Evolutionary conservation across 2,113 vertebrate species (phyloP), one percentile per base, ranked within the genome.

Genomic region (Raja brachyura): DNA sequence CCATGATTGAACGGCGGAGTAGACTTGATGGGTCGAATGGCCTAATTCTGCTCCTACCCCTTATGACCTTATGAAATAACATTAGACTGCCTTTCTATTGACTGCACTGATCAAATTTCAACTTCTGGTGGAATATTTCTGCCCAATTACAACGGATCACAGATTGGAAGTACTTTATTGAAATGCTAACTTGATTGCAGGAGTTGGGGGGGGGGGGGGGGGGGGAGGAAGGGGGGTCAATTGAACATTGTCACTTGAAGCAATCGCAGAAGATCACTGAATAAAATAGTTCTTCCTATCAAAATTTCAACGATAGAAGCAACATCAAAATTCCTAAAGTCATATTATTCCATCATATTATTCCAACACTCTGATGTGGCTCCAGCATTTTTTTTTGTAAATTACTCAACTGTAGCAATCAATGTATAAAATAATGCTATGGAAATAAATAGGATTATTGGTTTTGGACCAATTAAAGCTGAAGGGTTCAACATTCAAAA

Each of bases 351-450:
- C 28, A 63, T 63, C 83, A 88, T 56, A 88, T 31, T 66, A 59
- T 63, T n/a, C 6, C 28, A 63, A 31, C 70, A 20, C 16, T 88
- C 13, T 88, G 59, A 31, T 66, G 61, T 63, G 31, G 59, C 63
- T 33, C 20, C 28, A 33, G 59, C 14, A 63, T 48, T 48, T 48
- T 63, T 63, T n/a, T 88, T 88, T 31, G 6, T 88, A 61, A n/a
- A 13, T 7, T 61, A 66, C 59, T 63, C n/a, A 88, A 88, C 83
- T 88, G 11, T 14, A n/a, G 13, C 28, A 18, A 11, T 18, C 83
- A 33, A 61, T 16, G 61, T 88, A 63, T 88, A 63, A 88, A 88
- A 63, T 88, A 88, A 86, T 61, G 56, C 81, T 61, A 14, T n/a
- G n/a, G 54, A 33, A 31, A 66, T 88, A 63, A 88, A 88, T 61